Conservation (phyloP, 2,113 vertebrate genomes). For the Cyrtonyx montezumae region DNA sequence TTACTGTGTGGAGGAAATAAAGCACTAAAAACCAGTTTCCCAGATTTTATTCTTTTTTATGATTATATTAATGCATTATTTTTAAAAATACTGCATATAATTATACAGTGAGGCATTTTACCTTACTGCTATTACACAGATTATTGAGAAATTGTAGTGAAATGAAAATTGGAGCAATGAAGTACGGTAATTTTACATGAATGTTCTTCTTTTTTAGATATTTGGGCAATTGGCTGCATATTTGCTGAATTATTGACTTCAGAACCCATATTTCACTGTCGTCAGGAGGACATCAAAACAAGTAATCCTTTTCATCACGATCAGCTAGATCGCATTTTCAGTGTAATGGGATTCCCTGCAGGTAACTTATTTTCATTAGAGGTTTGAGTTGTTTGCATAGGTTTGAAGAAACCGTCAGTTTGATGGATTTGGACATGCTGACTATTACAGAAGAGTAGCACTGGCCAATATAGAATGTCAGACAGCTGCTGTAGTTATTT, state of each 20-base stretch:
- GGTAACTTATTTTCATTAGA: slow-evolving; percentile 80
- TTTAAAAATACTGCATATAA: background rate
- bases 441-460: background rate
- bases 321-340: slow-evolving; percentile 98
- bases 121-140: background rate
- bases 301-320: slow-evolving; percentile 99
- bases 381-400: background rate
- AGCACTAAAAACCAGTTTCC: background rate
- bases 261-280: slow-evolving; percentile 98
- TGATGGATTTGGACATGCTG: slow-evolving; percentile 37
- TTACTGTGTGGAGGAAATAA: background rate
- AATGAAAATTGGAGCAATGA: background rate
- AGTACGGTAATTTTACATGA: slow-evolving; percentile 19
- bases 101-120: background rate
- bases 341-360: slow-evolving; percentile 99
- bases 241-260: slow-evolving; percentile 98
- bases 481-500: background rate
- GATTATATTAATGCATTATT: background rate
- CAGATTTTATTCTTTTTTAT: background rate
- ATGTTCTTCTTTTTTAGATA: slow-evolving; percentile 81
- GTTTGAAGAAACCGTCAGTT: background rate
- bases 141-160: background rate
- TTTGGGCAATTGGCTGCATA: slow-evolving; percentile 99
- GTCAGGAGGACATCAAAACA: slow-evolving; percentile 99
- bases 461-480: background rate